These are phyloP conservation scores for Lamprologus ornatipinnis DNA, from an alignment of 2,113 vertebrate genomes.

Conservation along the genomic window DNA sequence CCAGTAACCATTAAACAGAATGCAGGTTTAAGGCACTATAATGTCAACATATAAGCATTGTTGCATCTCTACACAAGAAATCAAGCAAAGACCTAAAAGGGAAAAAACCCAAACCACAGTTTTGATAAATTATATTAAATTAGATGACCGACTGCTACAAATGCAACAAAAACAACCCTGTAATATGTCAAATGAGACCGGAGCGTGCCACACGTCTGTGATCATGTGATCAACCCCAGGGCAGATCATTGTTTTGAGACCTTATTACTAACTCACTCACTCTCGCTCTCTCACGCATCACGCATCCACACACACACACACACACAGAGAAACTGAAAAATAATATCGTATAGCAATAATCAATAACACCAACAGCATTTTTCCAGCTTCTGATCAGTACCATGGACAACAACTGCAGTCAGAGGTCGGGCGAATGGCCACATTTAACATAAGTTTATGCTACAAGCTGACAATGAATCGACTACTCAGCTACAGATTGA, in stretches of 20 bases:
- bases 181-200: not conserved
- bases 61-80: not conserved
- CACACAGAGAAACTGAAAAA: not conserved
- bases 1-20: not conserved
- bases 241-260: not conserved
- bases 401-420: not conserved
- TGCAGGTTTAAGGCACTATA: not conserved
- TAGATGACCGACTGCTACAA: not conserved
- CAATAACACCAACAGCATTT: not conserved
- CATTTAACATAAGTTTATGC: not conserved
- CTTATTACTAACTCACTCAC: not conserved
- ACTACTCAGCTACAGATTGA: not conserved
- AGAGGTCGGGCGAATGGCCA: not conserved
- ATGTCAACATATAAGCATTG: not conserved
- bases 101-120: not conserved
- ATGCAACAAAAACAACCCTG: not conserved
- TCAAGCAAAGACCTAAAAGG: not conserved
- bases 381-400: not conserved
- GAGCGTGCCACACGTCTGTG: not conserved
- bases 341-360: not conserved
- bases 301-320: not conserved
- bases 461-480: not conserved
- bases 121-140: not conserved
- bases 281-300: not conserved
- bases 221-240: not conserved